These are phyloP conservation scores for Sus scrofa DNA, from an alignment of 2,113 vertebrate species.

Conservation along the genomic window DNA sequence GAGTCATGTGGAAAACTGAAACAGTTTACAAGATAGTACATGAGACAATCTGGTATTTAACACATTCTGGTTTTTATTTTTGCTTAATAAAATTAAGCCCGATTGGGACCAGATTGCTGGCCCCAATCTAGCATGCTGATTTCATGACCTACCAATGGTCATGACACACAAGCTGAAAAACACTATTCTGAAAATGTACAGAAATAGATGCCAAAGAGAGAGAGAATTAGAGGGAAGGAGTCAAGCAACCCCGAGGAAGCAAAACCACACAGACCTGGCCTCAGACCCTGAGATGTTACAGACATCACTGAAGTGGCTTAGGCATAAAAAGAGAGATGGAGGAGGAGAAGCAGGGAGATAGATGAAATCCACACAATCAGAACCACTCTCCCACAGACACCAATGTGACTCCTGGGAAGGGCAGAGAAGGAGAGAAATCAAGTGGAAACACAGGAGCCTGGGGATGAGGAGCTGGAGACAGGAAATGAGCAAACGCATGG, in stretches of 20 bases:
- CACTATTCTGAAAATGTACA: background rate
- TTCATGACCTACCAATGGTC: background rate
- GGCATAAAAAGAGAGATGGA: background rate
- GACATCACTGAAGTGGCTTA: fast-evolving
- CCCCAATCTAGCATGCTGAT: background rate
- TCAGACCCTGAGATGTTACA: background rate
- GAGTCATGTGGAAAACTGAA: background rate
- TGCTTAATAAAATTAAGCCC: no score
- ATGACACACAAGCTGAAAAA: background rate
- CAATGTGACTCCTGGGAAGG: fast-evolving
- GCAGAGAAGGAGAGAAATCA: background rate
- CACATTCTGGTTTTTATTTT: background rate
- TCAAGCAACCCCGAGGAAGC: background rate
- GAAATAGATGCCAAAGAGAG: background rate
- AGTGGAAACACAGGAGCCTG: background rate
- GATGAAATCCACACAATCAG: background rate
- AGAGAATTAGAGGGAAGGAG: background rate
- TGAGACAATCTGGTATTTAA: background rate
- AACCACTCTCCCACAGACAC: background rate
- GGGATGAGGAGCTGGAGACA: fast-evolving
- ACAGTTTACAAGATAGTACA: background rate
- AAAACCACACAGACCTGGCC: background rate
- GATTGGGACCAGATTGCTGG: background rate
- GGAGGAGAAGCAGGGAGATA: background rate
- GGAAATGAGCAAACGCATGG: background rate